Evolutionary conservation across 1,140 invertebrate species (phyloP).

Genomic region (Periplaneta americana): DNA sequence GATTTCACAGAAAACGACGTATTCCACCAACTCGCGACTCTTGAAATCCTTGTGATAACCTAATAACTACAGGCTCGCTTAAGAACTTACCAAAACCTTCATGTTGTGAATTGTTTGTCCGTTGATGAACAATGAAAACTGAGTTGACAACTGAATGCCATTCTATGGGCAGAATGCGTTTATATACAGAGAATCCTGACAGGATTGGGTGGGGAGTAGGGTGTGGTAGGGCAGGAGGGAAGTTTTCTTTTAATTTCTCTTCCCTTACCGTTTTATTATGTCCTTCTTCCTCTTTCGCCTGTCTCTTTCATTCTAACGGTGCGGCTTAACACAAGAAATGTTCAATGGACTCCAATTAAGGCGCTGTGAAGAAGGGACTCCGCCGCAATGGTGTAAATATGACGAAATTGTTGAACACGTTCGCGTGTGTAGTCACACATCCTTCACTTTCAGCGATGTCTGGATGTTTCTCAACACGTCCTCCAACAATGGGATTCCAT

Average conservation of each 20-base stretch:
- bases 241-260: not conserved
- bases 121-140: not conserved
- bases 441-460: not conserved
- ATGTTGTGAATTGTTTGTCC: not conserved
- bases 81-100: not conserved
- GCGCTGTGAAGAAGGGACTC: not conserved
- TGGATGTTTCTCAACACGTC: not conserved
- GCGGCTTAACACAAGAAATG: not conserved
- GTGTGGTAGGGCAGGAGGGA: not conserved
- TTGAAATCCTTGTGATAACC: too few species aligned
- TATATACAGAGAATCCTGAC: not conserved
- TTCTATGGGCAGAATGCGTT: not conserved
- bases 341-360: not conserved
- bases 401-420: not conserved
- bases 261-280: not conserved
- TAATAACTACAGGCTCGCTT: too few species aligned
- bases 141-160: not conserved
- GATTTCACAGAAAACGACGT: too few species aligned
- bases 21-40: too few species aligned
- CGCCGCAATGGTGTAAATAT: not conserved
- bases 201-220: not conserved
- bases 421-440: not conserved
- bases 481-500: not conserved
- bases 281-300: not conserved
- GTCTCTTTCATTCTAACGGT: not conserved